Evolutionary conservation across 2,888 invertebrate genomes (phyloP), one percentile per base, ranked within the genome.

Genomic region (Lapara coniferarum): DNA sequence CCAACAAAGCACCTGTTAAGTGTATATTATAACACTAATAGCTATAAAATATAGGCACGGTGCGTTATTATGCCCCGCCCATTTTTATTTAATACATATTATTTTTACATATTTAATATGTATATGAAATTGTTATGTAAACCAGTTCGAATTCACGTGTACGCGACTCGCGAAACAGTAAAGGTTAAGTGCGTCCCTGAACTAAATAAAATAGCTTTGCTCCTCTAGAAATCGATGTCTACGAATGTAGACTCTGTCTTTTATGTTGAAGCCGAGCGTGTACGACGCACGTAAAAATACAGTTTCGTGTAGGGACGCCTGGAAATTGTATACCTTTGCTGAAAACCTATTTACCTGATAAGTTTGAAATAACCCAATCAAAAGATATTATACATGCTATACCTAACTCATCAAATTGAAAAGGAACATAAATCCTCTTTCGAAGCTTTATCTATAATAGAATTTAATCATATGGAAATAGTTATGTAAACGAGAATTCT

Each of bases 181-280:
- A 56, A 70, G 72, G 71, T 53, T 70, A 72, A 75, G 70, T 69
- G 49, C 69, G 81, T 71, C 83, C 82, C 78, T 83, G 82, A 79
- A 78, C 78, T 70, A 72, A 75, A 77, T 76, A 72, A 70, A 71
- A 76, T 71, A 52, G 70, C 73, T 63, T 73, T 71, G 74, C 72
- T 76, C 74, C 70, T 74, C 75, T 76, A 77, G 73, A 80, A 78
- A 83, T 83, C 83, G 81, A 83, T 83, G 55, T 25, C 66, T 49
- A 53, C 37, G 66, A 13, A 19, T 52, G n/a, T 71, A 66, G 70
- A 66, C 70, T 72, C 70, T 72, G 73, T 73, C 75, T 71, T 73
- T 71, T 10, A 55, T 16, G 25, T 2, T 25, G 25, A 37, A 37
- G 37, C 19, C 56, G 19, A 2, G 12, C 10, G 56, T 56, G 25